phyloP scores from a whole-genome alignment of 2,888 invertebrate genomes.

The Phasia obesa region DNA sequence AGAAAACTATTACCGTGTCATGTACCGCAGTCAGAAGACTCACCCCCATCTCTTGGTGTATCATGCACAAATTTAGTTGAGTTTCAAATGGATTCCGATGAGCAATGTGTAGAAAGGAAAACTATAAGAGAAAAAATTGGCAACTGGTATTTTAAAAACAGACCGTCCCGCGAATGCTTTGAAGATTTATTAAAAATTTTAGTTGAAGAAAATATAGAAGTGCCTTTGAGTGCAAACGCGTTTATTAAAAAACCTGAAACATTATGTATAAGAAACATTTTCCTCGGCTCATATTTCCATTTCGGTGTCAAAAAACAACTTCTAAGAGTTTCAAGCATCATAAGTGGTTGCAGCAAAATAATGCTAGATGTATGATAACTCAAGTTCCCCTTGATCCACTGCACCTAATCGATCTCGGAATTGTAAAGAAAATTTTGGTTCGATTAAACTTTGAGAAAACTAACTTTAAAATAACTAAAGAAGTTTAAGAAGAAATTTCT shows the following conservation, averaged over 20 bases:
- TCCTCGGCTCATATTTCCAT: slow-evolving; percentile 17
- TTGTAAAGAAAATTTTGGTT: no score
- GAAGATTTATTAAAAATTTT: slow-evolving; percentile 31
- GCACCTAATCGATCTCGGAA: background rate
- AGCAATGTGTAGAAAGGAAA: background rate
- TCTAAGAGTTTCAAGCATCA: slow-evolving; percentile 2
- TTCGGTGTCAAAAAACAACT: slow-evolving; percentile 23
- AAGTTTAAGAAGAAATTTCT: no score
- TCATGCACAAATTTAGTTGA: slow-evolving; percentile 12
- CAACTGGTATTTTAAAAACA: slow-evolving; percentile 19
- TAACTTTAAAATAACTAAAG: no score
- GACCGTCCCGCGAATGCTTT: slow-evolving; percentile 15
- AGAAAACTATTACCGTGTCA: slow-evolving; percentile 23
- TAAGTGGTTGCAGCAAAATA: slow-evolving; percentile 16
- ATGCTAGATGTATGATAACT: background rate
- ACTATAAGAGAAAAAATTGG: slow-evolving; percentile 20
- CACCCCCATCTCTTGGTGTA: slow-evolving; percentile 9
- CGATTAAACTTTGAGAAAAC: no score
- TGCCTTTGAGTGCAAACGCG: slow-evolving; percentile 26
- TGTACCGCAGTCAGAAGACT: slow-evolving; percentile 22
- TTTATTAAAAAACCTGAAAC: slow-evolving; percentile 19
- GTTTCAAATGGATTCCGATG: slow-evolving; percentile 4
- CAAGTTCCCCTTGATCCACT: background rate
- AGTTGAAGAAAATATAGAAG: slow-evolving; percentile 25
- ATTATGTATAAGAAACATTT: slow-evolving; percentile 9